Base-by-base conservation (phyloP, 1,140 invertebrate species). In the Drosophila yakuba region DNA sequence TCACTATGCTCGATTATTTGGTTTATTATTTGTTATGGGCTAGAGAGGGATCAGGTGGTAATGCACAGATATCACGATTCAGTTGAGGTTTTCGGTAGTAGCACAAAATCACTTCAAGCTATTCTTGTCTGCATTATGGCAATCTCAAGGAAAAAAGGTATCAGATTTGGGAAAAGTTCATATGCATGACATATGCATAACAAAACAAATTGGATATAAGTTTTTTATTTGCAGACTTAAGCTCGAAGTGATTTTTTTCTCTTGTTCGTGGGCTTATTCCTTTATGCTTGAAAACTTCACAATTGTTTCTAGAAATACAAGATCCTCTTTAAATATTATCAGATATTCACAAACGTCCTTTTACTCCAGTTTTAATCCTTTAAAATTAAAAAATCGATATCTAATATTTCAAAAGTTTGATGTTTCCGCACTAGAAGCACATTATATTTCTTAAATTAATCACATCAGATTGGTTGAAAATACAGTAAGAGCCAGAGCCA, bases 41-140 rank as follows among this genome's bases (percentile, higher is more conserved):
- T 78, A 77, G 75, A 81, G 75, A 50, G 74, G 74, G 57, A 67
- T 78, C 62, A 47, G 50, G 52, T 82, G 61, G 63, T 86, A 86
- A 81, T 74, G 55, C 78, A 82, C 68, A 86, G 72, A 75, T 75
- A 60, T 71, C 74, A 88, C 82, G 64, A 88, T 75, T 82, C 71
- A 66, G 47, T 84, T 75, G 74, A 64, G 47, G 59, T 78, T 82
- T 57, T 56, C 51, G 60, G 51, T 48, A 41, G 61, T 52, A 52
- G 58, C 57, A 81, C 58, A 48, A 86, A 86, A 79, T 88, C 83
- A 88, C 83, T 82, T 88, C 59, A 88, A 73, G 80, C 41, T 73
- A 43, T 71, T 45, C 67, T 58, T 48, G 32, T 69, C 51, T 45
- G 54, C 12, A 36, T n/a, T 52, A 77, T 50, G 43, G 59, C 43